Percentiles rank a stretch among this genome's conserved stretches.
phyloP scores from a whole-genome alignment of 1,140 invertebrate genomes.

The Bombus superbus region DNA sequence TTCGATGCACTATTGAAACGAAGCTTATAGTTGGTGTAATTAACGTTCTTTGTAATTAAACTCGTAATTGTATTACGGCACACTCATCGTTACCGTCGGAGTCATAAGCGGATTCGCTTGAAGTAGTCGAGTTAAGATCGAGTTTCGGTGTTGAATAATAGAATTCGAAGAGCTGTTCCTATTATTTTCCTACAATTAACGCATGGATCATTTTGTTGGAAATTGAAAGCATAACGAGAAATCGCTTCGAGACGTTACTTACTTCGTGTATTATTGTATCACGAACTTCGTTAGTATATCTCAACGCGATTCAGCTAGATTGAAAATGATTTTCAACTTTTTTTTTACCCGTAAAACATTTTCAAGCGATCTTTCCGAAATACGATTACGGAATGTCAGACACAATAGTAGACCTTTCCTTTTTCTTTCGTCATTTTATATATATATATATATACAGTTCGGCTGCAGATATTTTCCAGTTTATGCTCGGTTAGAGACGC shows the following conservation, averaged over 20 bases:
- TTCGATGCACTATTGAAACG: neutral
- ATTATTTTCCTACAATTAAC: neutral
- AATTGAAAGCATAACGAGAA: neutral
- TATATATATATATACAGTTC: neutral
- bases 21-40: conserved; percentile 12
- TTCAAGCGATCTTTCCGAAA: neutral
- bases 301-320: neutral
- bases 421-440: neutral
- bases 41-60: conserved; percentile 34
- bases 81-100: neutral
- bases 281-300: neutral
- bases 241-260: neutral
- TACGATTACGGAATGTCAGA: neutral
- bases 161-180: neutral
- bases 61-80: conserved; percentile 12
- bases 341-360: neutral
- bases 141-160: conserved; percentile 10
- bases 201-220: neutral
- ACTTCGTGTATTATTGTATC: too few relatives aligned
- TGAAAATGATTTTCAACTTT: neutral
- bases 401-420: neutral
- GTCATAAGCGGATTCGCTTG: conserved; percentile 31
- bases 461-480: neutral
- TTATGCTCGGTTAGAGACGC: neutral
- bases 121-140: neutral